Evolutionary conservation across 1,140 invertebrate species (phyloP), one percentile per base, ranked within the genome.

Genomic region (Pinna nobilis): DNA sequence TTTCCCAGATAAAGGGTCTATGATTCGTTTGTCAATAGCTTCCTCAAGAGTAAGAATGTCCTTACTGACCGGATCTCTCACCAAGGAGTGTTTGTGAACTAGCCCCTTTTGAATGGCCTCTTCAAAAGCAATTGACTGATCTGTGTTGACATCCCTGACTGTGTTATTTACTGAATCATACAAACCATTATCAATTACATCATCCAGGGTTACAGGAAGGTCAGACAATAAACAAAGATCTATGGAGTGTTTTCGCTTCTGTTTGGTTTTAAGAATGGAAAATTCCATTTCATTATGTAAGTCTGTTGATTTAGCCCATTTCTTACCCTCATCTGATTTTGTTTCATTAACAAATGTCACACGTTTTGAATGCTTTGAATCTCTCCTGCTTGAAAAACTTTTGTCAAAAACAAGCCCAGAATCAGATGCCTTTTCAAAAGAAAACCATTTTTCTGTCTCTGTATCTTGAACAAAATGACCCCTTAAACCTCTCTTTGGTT

Each of bases 51-150:
- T 95, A 59, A 95, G 91, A 1, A 96, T 90, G 85, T 93, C 92
- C 69, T 94, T 93, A 67, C 93, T 92, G n/a, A 81, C 82, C 30
- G 94, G 90, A 81, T 94, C 94, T 70, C 88, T 83, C 6, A 96
- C 94, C 72, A 97, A 63, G 35, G 85, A 87, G 47, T 83, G 83
- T 64, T 77, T 81, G 41, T 95, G 93, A 51, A 98, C 94, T 15
- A 96, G 91, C 50, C 96, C 96, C 68, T 93, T 92, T 84, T 95
- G 93, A 9, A 96, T 94, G 5, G 96, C 96, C 85, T 96, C 94
- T 61, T 83, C 49, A 32, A 84, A 78, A 18, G 84, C 64, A 23
- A 87, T 66, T 30, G 61, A 63, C 23, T 70, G 49, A 53, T 77
- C 74, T 23, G 80, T 80, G 9, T 78, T 63, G 64, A 76, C 73